Evolutionary conservation across 1,140 invertebrate genomes (phyloP), one percentile per base, ranked within the genome.

Genomic region (Zaprionus ornatus): DNA sequence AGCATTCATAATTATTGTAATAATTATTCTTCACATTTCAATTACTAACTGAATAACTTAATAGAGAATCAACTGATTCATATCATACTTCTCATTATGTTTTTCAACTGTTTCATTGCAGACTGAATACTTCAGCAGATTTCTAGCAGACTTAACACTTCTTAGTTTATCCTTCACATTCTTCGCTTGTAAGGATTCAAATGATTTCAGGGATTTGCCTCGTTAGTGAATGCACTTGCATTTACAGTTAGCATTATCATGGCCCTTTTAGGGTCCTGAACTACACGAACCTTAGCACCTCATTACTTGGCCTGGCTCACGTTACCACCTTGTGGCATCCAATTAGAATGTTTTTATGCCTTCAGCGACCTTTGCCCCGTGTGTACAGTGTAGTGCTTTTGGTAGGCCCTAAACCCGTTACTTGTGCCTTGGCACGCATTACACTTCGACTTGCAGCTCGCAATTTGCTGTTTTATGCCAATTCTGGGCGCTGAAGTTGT

Each of bases 311-410:
- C 40, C 9, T 32, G 21, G 13, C 50, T 69, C 57, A 50, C 40
- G 77, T 77, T 77, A 80, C 54, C 78, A 71, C 71, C 71, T 74
- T 50, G 29, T 21, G 74, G 42, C 32, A 72, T 56, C 64, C 69
- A 80, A 80, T 80, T 78, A 80, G 77, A 77, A 69, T 71, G 78
- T 80, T 78, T 78, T 70, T 74, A 70, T 52, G 66, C 65, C 63
- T 35, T 37, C 50, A 17, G 45, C n/a, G 29, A 32, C 29, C 54
- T 37, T 35, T 42, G n/a, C 40, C 12, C 37, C 29, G 2, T 3
- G 29, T n/a, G 27, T 21, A 2, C n/a, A n/a, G n/a, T 66, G 15
- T 23, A 32, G 5, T 40, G 32, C 23, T 23, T 13, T 42, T 54
- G 37, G 23, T 61, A 76, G 69, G 69, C 69, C 60, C 72, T 67